Evolutionary conservation across 2,797 vertebrate species (phyloP), one percentile per base, ranked within the genome.

Genomic region (Dallia pectoralis): DNA sequence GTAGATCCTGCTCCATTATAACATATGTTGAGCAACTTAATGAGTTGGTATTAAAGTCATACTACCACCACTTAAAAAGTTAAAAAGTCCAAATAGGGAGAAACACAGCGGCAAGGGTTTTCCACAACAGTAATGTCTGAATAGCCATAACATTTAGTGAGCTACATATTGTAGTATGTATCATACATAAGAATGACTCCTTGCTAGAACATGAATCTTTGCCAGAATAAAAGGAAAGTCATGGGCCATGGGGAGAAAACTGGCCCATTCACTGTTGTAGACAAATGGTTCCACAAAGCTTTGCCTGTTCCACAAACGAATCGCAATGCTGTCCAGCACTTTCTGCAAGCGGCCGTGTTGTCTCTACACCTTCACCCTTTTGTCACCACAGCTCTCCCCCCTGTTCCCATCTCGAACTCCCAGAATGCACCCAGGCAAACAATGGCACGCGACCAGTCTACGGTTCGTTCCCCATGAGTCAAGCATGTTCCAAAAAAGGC

Each of bases 331-430:
- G 80, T 91, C 91, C 79, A 92, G 92, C 89, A 92, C 80, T 91
- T 93, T 94, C 92, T 86, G 89, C 91, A 89, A 89, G 66, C 62
- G 71, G 33, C 11, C 76, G 83, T 91, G 91, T 92, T 91, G 89
- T 92, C 83, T 67, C 78, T 83, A 81, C 87, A 81, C 86, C 91
- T 92, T 92, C 88, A 78, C 85, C 83, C 91, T 88, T 91, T 93
- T 92, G 91, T 93, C 86, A 65, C 48, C 65, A 71, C 70, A 85
- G 80, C 79, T 86, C 74, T 33, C 78, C 70, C n/a, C n/a, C n/a
- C n/a, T n/a, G n/a, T 79, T 65, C 86, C 80, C 85, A 90, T 88
- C 92, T 88, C 89, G 89, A 92, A 88, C 84, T 85, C 69, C 86
- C 82, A 84, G 72, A 62, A 29, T 56, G 22, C 64, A 15, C 49